phyloP scores from a whole-genome alignment of 2,888 invertebrate genomes.

The Priocnemis perturbator region DNA sequence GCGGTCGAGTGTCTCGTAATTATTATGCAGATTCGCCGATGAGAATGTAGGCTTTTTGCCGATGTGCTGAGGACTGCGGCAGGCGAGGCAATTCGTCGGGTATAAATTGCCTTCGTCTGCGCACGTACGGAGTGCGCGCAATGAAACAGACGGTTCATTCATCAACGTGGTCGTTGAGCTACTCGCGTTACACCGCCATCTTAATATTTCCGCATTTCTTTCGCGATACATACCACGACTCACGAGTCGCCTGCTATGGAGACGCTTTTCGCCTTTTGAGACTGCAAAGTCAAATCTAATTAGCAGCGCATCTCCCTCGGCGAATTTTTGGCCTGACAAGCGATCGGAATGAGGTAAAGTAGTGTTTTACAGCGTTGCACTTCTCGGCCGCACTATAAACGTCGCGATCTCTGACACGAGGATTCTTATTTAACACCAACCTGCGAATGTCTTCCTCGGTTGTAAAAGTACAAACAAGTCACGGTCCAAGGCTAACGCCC shows the following conservation, averaged over 20 bases:
- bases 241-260: conserved; percentile 13
- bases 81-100: conserved; percentile 22
- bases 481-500: no score
- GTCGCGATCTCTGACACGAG: no score
- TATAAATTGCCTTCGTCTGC: conserved; percentile 41
- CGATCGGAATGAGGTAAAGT: no score
- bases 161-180: conserved; percentile 44
- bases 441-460: no score
- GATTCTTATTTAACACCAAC: no score
- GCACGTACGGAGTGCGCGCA: conserved; percentile 32
- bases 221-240: conserved; percentile 39
- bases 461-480: no score
- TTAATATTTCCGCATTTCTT: conserved; percentile 61
- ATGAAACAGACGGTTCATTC: conserved; percentile 49
- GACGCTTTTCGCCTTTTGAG: conserved; percentile 28
- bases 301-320: conserved; percentile 7
- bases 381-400: no score
- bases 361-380: no score
- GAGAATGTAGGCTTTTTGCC: conserved; percentile 22
- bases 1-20: conserved; percentile 18
- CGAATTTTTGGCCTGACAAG: neutral
- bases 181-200: conserved; percentile 60
- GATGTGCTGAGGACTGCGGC: conserved; percentile 17
- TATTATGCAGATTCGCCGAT: conserved; percentile 21
- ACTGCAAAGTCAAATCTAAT: conserved; percentile 39